A percentile compares a stretch with the other conserved stretches of the same genome.
These are phyloP conservation scores for Malurus splendens DNA, from an alignment of 2,797 vertebrate species.

Conservation along the genomic window DNA sequence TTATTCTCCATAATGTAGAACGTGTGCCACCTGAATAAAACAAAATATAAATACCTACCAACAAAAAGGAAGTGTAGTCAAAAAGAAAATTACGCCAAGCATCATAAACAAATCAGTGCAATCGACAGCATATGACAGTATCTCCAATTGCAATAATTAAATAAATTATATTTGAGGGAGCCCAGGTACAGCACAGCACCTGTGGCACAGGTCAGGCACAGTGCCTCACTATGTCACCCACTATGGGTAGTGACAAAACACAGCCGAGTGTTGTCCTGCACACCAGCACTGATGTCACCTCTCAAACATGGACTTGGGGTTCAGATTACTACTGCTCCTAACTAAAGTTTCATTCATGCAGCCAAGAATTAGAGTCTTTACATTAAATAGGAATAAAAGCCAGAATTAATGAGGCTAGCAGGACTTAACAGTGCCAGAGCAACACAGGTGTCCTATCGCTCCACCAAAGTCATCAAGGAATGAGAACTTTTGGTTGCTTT, in stretches of 20 bases:
- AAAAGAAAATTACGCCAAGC: neutral
- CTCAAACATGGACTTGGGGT: accelerated
- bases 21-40: neutral
- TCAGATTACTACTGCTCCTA: neutral
- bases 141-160: neutral
- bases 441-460: neutral
- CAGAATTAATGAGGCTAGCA: neutral
- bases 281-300: accelerated
- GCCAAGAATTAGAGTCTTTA: neutral
- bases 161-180: neutral
- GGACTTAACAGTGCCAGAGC: neutral
- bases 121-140: neutral
- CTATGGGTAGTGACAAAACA: neutral
- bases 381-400: neutral
- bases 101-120: neutral
- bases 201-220: neutral
- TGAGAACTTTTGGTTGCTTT: neutral
- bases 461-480: neutral
- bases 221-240: neutral
- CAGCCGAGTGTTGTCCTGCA: accelerated
- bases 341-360: neutral
- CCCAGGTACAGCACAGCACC: neutral
- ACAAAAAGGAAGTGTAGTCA: neutral
- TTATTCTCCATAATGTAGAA: neutral
- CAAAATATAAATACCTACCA: neutral